A percentile compares a stretch with the other conserved stretches of the same genome.
Evolutionary conservation across 1,140 invertebrate species (phyloP).

Genomic region (Panulirus ornatus): DNA sequence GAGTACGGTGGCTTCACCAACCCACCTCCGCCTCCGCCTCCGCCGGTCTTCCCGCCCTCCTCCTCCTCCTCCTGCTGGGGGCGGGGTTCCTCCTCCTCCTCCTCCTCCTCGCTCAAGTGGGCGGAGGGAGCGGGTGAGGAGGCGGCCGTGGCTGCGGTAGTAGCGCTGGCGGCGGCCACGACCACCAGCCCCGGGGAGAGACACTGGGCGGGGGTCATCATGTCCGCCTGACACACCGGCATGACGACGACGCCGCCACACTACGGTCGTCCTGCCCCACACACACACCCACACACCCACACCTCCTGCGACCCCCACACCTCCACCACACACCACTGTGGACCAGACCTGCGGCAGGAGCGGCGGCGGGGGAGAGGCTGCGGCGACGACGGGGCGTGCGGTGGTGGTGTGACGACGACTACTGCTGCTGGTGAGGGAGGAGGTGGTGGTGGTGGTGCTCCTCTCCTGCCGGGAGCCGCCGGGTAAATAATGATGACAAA

Average conservation of each 20-base stretch:
- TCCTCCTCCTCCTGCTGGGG: slow-evolving; percentile 25
- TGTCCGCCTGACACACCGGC: slow-evolving; percentile 66
- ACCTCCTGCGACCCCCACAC: not conserved
- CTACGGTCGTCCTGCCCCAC: not conserved
- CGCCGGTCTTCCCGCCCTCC: slow-evolving; percentile 58
- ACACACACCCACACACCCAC: slow-evolving; percentile 4
- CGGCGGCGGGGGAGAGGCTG: too few species aligned
- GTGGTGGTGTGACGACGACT: too few species aligned
- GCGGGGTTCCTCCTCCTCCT: slow-evolving; percentile 35
- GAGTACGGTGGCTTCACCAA: slow-evolving; percentile 97
- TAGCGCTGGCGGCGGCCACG: not conserved
- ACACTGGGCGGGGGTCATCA: slow-evolving; percentile 30
- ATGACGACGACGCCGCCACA: slow-evolving; percentile 16
- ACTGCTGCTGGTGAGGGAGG: too few species aligned
- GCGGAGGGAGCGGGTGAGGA: slow-evolving; percentile 1
- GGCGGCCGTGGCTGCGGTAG: not conserved
- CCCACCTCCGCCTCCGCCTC: slow-evolving; percentile 77
- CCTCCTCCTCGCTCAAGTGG: slow-evolving; percentile 50
- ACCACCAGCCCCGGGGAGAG: slow-evolving; percentile 35
- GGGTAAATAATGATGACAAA: slow-evolving; percentile 71
- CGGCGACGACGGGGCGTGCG: too few species aligned
- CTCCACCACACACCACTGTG: too few species aligned
- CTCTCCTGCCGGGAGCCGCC: slow-evolving; percentile 33
- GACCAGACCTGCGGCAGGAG: too few species aligned
- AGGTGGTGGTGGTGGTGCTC: too few species aligned